Percentiles rank a stretch among this genome's conserved stretches.
These are phyloP conservation scores for Chaenocephalus aceratus DNA, from an alignment of 2,113 vertebrate species.

Conservation along the genomic window DNA sequence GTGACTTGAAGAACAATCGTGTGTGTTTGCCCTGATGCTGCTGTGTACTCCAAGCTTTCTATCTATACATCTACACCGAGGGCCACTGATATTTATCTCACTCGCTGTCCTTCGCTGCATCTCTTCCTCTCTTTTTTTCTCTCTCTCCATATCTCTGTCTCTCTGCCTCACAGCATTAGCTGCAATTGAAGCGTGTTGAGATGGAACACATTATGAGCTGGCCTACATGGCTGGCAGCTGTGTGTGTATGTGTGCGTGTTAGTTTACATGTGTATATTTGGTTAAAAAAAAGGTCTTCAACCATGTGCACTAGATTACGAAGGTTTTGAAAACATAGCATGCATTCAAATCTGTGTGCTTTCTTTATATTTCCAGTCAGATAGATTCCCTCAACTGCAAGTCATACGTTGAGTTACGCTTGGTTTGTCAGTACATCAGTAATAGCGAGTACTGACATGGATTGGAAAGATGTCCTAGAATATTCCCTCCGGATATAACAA, in stretches of 20 bases:
- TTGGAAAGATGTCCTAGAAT: not conserved
- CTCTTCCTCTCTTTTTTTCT: slow-evolving; percentile 12
- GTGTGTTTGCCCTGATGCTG: slow-evolving; percentile 35
- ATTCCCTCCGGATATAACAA: not conserved
- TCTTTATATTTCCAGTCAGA: not conserved
- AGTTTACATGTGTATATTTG: slow-evolving; percentile 21
- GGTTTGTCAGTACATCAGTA: slow-evolving; percentile 4
- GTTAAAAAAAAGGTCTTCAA: not conserved
- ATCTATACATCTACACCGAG: slow-evolving; percentile 69
- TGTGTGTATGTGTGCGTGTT: slow-evolving; percentile 45
- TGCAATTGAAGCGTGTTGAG: slow-evolving; percentile 74
- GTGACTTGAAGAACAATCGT: slow-evolving; percentile 37
- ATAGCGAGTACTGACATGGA: not conserved
- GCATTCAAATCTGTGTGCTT: not conserved
- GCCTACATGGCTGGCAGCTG: slow-evolving; percentile 75
- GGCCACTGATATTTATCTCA: slow-evolving; percentile 75
- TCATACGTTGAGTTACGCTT: slow-evolving; percentile 1
- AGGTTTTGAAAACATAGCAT: not conserved
- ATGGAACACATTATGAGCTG: slow-evolving; percentile 79
- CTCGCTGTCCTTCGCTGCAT: slow-evolving; percentile 48
- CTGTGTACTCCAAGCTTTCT: slow-evolving; percentile 39
- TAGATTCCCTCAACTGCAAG: not conserved
- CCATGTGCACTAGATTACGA: slow-evolving; percentile 1
- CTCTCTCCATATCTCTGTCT: slow-evolving; percentile 62
- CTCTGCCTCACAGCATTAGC: slow-evolving; percentile 71